Conservation (phyloP, 2,797 vertebrate species). For the Tapirus indicus region DNA sequence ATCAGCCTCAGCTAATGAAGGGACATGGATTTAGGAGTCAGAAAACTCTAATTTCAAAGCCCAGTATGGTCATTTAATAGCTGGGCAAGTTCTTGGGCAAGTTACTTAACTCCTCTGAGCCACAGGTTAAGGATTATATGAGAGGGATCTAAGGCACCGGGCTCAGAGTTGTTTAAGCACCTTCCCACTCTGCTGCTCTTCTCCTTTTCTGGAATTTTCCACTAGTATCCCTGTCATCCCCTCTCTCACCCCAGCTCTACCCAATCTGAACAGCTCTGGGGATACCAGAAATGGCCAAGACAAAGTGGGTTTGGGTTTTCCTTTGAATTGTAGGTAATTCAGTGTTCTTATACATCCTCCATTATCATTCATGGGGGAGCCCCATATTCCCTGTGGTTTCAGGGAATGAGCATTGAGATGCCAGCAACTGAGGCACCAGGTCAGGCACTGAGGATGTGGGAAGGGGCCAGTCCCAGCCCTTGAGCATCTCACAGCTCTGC, state of each 20-base stretch:
- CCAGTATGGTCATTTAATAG: background rate
- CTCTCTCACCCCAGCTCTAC: background rate
- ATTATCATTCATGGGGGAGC: background rate
- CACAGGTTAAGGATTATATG: background rate
- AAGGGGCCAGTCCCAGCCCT: too few relatives aligned
- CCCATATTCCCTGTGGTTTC: background rate
- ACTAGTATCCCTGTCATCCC: background rate
- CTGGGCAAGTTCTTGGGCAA: background rate
- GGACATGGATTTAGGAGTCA: background rate
- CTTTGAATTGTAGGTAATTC: background rate
- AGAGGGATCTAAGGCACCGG: background rate
- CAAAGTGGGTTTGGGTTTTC: background rate
- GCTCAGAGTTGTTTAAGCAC: background rate
- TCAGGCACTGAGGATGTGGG: background rate
- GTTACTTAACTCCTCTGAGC: background rate
- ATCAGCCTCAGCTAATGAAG: background rate
- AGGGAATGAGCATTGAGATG: background rate
- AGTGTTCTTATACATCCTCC: background rate
- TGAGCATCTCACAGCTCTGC: background rate
- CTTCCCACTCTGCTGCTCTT: background rate
- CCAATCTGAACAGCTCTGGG: background rate
- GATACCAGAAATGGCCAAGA: background rate
- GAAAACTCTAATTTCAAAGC: conserved; percentile 21
- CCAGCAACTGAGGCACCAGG: background rate
- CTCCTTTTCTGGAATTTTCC: conserved; percentile 28